A percentile compares a stretch with the other conserved stretches of the same genome.
phyloP scores from a whole-genome alignment of 2,113 vertebrate genomes.

The Phylloscopus whistleri region DNA sequence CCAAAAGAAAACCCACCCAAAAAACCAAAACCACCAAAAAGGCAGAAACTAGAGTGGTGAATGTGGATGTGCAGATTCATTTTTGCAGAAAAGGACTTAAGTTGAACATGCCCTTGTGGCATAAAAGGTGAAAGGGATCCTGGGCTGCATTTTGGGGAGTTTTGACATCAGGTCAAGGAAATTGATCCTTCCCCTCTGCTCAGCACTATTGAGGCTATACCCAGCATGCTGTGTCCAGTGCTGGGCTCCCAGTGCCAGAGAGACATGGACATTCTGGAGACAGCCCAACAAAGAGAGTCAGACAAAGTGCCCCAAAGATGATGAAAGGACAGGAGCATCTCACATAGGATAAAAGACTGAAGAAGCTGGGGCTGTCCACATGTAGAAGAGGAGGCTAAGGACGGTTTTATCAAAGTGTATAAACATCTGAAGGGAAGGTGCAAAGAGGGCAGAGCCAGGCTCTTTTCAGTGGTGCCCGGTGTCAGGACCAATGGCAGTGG shows the following conservation, averaged over 20 bases:
- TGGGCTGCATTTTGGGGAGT: background rate
- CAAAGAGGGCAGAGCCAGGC: background rate
- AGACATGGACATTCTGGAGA: background rate
- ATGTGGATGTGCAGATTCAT: background rate
- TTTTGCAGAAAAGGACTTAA: background rate
- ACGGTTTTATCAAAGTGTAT: background rate
- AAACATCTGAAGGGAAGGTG: background rate
- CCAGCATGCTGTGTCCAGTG: background rate
- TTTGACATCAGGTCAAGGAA: background rate
- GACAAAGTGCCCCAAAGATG: background rate
- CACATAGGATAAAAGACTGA: background rate
- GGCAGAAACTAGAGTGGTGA: background rate
- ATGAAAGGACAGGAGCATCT: background rate
- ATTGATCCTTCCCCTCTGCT: background rate
- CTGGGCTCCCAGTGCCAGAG: background rate
- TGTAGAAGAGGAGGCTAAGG: background rate
- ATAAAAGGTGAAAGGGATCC: background rate
- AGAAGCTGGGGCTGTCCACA: background rate
- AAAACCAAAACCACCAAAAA: background rate
- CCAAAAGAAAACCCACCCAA: no score
- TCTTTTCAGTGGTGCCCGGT: background rate
- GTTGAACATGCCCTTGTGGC: background rate
- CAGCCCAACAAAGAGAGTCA: background rate
- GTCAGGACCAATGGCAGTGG: background rate
- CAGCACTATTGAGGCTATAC: background rate